Conservation (phyloP, 1,140 invertebrate genomes). For the Littorina saxatilis region DNA sequence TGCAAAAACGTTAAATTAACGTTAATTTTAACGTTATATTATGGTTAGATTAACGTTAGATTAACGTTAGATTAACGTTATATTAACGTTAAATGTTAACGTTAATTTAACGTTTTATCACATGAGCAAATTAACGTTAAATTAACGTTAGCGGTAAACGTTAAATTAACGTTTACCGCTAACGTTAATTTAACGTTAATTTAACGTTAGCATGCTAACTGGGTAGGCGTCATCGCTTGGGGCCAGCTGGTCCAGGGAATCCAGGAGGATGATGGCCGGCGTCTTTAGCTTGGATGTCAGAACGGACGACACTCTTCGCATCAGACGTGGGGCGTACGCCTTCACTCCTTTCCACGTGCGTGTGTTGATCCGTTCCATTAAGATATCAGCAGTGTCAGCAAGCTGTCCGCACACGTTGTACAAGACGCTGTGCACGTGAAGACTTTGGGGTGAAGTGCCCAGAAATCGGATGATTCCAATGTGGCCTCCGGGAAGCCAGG, state of each 20-base stretch:
- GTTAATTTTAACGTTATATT: too few relatives aligned
- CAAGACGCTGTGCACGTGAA: conserved; percentile 57
- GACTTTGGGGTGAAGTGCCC: conserved; percentile 56
- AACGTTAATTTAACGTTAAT: too few relatives aligned
- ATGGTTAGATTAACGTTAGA: too few relatives aligned
- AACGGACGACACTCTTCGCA: conserved; percentile 49
- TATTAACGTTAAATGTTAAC: too few relatives aligned
- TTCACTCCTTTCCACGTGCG: conserved; percentile 57
- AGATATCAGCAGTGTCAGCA: conserved; percentile 50
- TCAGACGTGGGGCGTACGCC: conserved; percentile 57
- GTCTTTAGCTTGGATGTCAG: conserved; percentile 53
- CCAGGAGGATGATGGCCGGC: conserved; percentile 71
- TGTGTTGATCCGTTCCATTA: conserved; percentile 59
- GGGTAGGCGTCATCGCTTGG: conserved; percentile 61
- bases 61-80: too few relatives aligned
- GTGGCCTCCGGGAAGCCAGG: conserved; percentile 54
- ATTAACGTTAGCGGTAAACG: too few relatives aligned
- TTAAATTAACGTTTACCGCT: too few relatives aligned
- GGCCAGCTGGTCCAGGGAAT: conserved; percentile 73
- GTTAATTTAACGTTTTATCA: too few relatives aligned
- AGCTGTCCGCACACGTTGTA: conserved; percentile 60
- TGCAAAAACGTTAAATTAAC: too few relatives aligned
- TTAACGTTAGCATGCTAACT: too few relatives aligned
- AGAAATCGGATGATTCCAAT: conserved; percentile 61
- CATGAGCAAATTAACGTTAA: too few relatives aligned